Conservation (phyloP, 1,140 invertebrate species). For the Ptiloglossa arizonensis region DNA sequence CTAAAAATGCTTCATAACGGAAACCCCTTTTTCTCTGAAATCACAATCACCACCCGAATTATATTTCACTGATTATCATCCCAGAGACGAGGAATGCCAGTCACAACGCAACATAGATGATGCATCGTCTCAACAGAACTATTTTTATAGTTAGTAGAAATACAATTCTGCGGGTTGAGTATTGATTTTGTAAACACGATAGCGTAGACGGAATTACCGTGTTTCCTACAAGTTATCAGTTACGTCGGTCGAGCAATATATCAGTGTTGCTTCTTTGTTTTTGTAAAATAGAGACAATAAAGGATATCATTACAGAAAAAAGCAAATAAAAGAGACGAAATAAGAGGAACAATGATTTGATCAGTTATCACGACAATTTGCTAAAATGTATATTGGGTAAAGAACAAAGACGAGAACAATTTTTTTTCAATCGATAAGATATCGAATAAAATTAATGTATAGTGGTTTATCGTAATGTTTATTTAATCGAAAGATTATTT, state of each 20-base stretch:
- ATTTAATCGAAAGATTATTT: too few species aligned
- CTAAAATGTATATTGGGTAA: too few species aligned
- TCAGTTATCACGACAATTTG: too few species aligned
- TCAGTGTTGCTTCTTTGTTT: constrained; percentile 47
- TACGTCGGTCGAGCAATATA: constrained; percentile 35
- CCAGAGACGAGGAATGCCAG: neutral
- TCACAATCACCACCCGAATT: neutral
- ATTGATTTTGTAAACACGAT: constrained; percentile 29
- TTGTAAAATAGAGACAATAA: constrained; percentile 55
- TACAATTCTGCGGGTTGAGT: constrained; percentile 3
- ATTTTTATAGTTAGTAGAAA: constrained; percentile 28
- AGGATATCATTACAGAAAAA: constrained; percentile 35
- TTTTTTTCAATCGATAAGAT: too few species aligned
- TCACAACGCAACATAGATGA: neutral
- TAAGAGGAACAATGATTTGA: neutral
- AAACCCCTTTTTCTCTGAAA: neutral
- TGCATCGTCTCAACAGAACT: constrained; percentile 9
- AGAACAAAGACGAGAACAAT: too few species aligned
- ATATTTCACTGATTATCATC: constrained; percentile 4
- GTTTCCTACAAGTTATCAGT: constrained; percentile 27
- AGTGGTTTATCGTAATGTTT: too few species aligned
- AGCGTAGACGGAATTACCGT: constrained; percentile 15
- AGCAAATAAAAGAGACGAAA: neutral
- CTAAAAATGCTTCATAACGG: neutral
- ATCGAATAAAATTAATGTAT: too few species aligned